A percentile compares a stretch with the other conserved stretches of the same genome.
Evolutionary conservation across 2,797 vertebrate species (phyloP).

Genomic region (Lagorchestes hirsutus): DNA sequence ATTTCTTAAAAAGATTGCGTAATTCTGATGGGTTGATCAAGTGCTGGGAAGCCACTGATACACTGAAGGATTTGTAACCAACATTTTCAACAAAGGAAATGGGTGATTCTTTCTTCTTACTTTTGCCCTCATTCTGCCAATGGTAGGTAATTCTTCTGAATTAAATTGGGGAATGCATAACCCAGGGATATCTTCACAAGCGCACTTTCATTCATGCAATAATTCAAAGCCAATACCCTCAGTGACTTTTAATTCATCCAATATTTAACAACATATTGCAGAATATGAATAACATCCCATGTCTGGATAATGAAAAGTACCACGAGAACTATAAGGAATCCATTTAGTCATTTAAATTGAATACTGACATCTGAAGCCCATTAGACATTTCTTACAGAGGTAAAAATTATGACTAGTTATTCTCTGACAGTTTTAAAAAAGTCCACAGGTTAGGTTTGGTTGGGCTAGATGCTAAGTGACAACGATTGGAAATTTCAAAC

Average conservation of each 20-base stretch:
- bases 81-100: constrained; percentile 40
- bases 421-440: background rate
- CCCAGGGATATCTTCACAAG: constrained; percentile 15
- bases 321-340: background rate
- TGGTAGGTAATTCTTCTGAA: constrained; percentile 13
- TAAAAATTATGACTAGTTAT: background rate
- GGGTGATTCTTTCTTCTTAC: background rate
- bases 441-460: background rate
- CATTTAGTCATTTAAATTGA: background rate
- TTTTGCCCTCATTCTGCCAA: constrained; percentile 24
- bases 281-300: constrained; percentile 14
- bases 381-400: background rate
- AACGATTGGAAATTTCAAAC: rapidly evolving
- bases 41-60: constrained; percentile 19
- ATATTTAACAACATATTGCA: constrained; percentile 6
- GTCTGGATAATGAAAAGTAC: background rate
- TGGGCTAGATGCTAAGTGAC: background rate
- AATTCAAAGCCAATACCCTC: constrained; percentile 30
- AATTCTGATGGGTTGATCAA: constrained; percentile 23
- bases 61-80: constrained; percentile 37
- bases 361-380: background rate
- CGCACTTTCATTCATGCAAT: background rate
- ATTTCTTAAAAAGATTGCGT: constrained; percentile 39
- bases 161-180: constrained; percentile 34
- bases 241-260: constrained; percentile 2